Evolutionary conservation across 2,888 invertebrate genomes (phyloP).

Genomic region (Rotaria socialis): DNA sequence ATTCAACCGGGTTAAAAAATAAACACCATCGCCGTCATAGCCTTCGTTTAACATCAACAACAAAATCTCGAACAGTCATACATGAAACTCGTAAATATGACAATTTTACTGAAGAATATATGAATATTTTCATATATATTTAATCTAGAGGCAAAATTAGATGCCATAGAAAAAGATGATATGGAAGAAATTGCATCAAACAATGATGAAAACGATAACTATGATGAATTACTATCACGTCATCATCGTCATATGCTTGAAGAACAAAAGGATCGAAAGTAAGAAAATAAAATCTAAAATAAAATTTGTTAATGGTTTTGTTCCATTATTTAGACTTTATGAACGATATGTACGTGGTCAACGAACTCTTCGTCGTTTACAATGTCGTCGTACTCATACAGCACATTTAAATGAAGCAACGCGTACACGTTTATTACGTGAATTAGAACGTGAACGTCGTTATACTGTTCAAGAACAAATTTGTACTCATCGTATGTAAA

Average conservation of each 20-base stretch:
- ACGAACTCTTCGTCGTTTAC: background rate
- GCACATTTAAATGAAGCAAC: background rate
- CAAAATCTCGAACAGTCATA: background rate
- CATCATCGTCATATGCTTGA: slow-evolving; percentile 17
- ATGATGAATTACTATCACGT: background rate
- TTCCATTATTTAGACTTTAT: background rate
- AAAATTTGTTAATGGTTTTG: background rate
- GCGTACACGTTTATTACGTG: background rate
- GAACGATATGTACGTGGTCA: slow-evolving; percentile 19
- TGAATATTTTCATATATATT: background rate
- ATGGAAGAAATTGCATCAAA: background rate
- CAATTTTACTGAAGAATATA: background rate
- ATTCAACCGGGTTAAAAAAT: background rate
- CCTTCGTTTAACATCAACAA: background rate
- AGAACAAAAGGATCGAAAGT: slow-evolving; percentile 38
- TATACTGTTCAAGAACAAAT: background rate
- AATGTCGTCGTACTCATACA: slow-evolving; percentile 34
- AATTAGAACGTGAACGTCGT: slow-evolving; percentile 7
- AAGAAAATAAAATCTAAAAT: background rate
- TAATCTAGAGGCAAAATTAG: background rate
- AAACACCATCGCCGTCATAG: background rate
- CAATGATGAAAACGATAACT: background rate
- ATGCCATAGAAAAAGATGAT: background rate
- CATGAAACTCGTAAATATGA: background rate
- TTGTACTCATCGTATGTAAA: background rate